Evolutionary conservation across 2,113 vertebrate species (phyloP).

Genomic region (Hemicordylus capensis): DNA sequence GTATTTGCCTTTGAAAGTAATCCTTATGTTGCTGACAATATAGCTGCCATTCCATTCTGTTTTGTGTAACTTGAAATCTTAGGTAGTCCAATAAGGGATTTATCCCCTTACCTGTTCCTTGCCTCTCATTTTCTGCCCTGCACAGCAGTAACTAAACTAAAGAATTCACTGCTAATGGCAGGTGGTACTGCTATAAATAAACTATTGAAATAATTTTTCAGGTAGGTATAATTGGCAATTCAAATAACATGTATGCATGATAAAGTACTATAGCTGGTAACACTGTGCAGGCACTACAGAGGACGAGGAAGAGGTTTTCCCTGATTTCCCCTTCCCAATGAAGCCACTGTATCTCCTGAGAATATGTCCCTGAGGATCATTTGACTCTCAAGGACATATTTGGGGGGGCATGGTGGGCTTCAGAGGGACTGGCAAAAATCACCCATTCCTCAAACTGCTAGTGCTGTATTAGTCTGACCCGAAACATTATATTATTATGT

Average conservation of each 20-base stretch:
- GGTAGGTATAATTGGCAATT: neutral
- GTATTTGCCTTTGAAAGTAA: neutral
- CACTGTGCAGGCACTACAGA: no score
- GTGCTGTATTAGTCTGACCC: no score
- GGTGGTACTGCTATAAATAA: neutral
- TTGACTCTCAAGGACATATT: no score
- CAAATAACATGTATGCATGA: neutral
- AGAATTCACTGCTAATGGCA: neutral
- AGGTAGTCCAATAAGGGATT: neutral
- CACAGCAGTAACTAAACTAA: neutral
- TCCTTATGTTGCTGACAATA: neutral
- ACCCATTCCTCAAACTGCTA: no score
- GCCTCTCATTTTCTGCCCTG: neutral
- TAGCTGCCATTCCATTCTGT: neutral
- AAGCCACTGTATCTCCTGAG: no score
- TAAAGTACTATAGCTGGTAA: no score
- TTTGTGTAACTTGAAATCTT: neutral
- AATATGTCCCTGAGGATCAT: no score
- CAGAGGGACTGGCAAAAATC: no score
- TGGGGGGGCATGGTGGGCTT: no score
- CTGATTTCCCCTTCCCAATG: no score
- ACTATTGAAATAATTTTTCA: neutral
- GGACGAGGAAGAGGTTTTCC: no score
- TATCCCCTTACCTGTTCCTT: neutral
- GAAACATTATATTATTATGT: no score